phyloP scores from a whole-genome alignment of 2,888 invertebrate genomes.

The Ectemnius lituratus region DNA sequence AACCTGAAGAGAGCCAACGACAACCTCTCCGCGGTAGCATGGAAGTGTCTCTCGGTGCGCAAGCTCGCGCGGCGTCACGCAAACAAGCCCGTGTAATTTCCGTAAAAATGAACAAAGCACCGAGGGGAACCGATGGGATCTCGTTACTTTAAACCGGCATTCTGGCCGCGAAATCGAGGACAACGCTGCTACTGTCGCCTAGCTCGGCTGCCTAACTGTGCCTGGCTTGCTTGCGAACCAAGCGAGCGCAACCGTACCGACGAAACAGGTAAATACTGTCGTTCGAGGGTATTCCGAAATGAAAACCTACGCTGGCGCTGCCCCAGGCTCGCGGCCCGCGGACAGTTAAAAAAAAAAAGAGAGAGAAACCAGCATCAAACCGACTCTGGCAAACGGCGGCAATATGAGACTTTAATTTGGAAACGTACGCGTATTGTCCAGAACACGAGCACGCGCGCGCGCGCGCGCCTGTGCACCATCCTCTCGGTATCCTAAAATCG shows the following conservation, averaged over 20 bases:
- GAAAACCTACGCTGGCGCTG: constrained; percentile 43
- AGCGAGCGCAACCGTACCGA: constrained; percentile 17
- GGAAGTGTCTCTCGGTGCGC: constrained; percentile 13
- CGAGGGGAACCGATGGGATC: constrained; percentile 43
- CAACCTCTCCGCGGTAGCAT: not conserved
- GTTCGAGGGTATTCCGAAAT: constrained; percentile 52
- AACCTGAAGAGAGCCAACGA: not conserved
- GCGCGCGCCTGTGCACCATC: no score
- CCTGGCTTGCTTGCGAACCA: constrained; percentile 45
- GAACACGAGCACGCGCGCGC: not conserved
- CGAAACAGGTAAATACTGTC: constrained; percentile 29
- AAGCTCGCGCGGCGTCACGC: constrained; percentile 32
- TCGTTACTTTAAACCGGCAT: constrained; percentile 55
- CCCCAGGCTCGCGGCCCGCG: constrained; percentile 1
- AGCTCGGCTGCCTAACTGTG: constrained; percentile 12
- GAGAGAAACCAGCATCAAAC: constrained; percentile 20
- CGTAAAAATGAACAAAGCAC: constrained; percentile 59
- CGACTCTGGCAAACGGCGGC: constrained; percentile 27
- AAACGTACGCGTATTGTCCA: constrained; percentile 16
- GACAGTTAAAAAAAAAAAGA: constrained; percentile 13
- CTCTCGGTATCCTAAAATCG: no score
- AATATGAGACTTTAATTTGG: constrained; percentile 50
- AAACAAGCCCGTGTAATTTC: constrained; percentile 61
- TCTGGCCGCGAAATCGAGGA: constrained; percentile 48
- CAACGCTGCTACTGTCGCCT: constrained; percentile 1